These are phyloP conservation scores for Zenarchopterus dispar DNA, from an alignment of 2,797 vertebrate species.

Conservation along the genomic window DNA sequence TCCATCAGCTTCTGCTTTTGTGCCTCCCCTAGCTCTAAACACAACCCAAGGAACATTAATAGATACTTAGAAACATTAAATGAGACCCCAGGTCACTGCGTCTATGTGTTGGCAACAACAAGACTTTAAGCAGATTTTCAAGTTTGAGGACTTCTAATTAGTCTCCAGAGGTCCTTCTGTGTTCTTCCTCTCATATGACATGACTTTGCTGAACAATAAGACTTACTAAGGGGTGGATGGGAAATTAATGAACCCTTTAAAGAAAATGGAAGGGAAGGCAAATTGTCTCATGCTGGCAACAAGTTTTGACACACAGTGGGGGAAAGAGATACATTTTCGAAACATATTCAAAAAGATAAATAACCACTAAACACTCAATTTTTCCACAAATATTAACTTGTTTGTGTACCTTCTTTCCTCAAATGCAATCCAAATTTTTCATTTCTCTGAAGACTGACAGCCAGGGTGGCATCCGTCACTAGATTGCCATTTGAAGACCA, in stretches of 20 bases:
- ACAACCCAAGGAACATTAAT: slow-evolving; percentile 80
- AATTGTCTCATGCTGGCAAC: slow-evolving; percentile 43
- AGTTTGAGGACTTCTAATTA: slow-evolving; percentile 81
- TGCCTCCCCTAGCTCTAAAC: slow-evolving; percentile 79
- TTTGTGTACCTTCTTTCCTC: slow-evolving; percentile 48
- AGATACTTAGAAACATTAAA: slow-evolving; percentile 80
- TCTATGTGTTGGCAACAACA: slow-evolving; percentile 73
- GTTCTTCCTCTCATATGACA: slow-evolving; percentile 53
- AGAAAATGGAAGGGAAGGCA: slow-evolving; percentile 24
- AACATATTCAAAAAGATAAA: slow-evolving; percentile 4
- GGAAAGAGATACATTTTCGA: slow-evolving; percentile 16
- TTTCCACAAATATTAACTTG: slow-evolving; percentile 41
- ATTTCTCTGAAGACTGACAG: slow-evolving; percentile 36
- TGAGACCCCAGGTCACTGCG: slow-evolving; percentile 77
- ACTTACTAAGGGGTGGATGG: slow-evolving; percentile 43
- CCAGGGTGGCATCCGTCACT: slow-evolving; percentile 46
- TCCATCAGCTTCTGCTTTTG: slow-evolving; percentile 86
- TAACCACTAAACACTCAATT: slow-evolving; percentile 15
- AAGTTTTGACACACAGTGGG: slow-evolving; percentile 28
- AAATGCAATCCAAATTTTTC: slow-evolving; percentile 49
- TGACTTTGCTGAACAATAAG: slow-evolving; percentile 63
- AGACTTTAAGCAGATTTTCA: slow-evolving; percentile 76
- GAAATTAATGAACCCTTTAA: slow-evolving; percentile 63
- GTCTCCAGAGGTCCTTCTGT: slow-evolving; percentile 73
- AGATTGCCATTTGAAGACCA: slow-evolving; percentile 66